Base-by-base conservation (phyloP, 1,140 invertebrate genomes). In the Drosophila ananassae region DNA sequence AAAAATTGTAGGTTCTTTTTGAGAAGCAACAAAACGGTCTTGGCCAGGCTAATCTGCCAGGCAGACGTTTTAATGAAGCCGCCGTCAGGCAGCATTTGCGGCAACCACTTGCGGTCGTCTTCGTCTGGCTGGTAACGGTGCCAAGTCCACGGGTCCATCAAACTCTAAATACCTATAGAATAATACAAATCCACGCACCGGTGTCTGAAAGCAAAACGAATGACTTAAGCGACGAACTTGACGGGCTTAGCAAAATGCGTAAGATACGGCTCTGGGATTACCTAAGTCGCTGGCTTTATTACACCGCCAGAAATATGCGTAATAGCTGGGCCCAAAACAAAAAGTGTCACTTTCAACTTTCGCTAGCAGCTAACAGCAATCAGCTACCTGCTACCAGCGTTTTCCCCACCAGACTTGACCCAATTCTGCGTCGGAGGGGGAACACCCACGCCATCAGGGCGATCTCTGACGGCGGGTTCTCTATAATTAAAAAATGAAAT, bases 61-160 rank as follows among this genome's bases (percentile, higher is more conserved):
- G 68, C 71, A 85, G 81, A 87, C 82, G 82, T 85, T 85, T 85
- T 85, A 85, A 85, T 85, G 81, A 85, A 85, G 69, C 82, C 82
- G 82, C 82, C 79, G 74, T 76, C 75, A 74, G 79, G 74, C 62
- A 55, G 61, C 48, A 54, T 71, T 71, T 69, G 60, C 44, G 50
- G 59, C 41, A 39, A 53, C 58, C 68, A 55, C 57, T 73, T 37
- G 24, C 41, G 47, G 67, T 48, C 58, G 46, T 48, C 37, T 60
- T 34, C 52, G 68, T 37, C 51, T 73, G 50, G 34, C 69, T 59
- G 48, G 52, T 81, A 81, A 80, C 78, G 78, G 78, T 80, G 75
- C 76, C 71, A 84, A 77, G 77, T 69, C 73, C 78, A 81, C 52
- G 60, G 59, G 32, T 63, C 59, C 10, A 47, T 47, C 44, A 47